A percentile compares a stretch with the other conserved stretches of the same genome.
Conservation (phyloP, 2,113 vertebrate species). For the Mus spicilegus region DNA sequence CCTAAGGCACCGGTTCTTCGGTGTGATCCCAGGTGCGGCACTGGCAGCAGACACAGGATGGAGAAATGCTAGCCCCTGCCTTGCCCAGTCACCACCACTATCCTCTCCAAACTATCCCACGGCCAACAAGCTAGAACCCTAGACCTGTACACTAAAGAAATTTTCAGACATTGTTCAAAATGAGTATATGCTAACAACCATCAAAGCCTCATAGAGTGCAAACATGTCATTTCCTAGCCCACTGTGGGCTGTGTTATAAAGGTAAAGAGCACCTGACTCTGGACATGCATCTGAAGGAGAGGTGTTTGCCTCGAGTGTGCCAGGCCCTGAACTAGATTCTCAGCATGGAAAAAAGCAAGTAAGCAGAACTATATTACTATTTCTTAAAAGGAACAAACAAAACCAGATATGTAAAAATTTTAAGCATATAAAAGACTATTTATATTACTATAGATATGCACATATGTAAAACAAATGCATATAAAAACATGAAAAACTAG, state of each 20-base stretch:
- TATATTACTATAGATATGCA: background rate
- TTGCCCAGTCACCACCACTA: background rate
- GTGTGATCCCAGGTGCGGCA: background rate
- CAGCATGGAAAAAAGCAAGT: background rate
- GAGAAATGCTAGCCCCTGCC: background rate
- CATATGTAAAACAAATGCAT: background rate
- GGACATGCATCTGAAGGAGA: background rate
- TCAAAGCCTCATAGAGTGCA: slow-evolving; percentile 23
- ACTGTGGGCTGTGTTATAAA: background rate
- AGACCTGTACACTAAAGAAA: slow-evolving; percentile 11
- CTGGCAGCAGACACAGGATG: background rate
- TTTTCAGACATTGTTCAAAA: slow-evolving; percentile 25
- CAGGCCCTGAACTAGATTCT: background rate
- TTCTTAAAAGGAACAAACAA: slow-evolving; percentile 29
- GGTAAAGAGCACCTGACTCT: background rate
- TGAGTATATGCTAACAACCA: background rate
- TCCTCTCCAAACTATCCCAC: background rate
- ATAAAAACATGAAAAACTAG: background rate
- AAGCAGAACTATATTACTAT: background rate
- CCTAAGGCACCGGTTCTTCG: background rate
- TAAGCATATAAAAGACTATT: background rate
- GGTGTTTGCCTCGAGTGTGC: background rate
- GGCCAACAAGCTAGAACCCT: background rate
- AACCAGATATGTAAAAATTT: background rate
- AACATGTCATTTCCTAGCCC: background rate